Base-by-base conservation (phyloP, 2,797 vertebrate species). In the Spea hammondii region DNA sequence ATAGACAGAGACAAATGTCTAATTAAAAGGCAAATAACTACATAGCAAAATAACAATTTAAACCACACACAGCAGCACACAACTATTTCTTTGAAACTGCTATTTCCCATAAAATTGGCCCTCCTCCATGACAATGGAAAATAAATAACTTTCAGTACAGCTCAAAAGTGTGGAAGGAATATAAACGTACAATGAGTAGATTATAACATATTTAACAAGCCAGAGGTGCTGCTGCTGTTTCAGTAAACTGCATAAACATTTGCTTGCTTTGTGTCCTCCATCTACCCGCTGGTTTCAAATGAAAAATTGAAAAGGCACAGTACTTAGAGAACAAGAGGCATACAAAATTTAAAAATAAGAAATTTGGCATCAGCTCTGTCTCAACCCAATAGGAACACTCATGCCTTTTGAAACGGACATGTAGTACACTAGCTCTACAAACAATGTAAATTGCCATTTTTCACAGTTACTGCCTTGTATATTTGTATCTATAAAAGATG, bases 241-340 rank as follows among this genome's bases (percentile, higher is more conserved):
- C 17, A 57, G 6, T 13, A 11, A 53, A 32, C 13, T 65, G 12
- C 73, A 75, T 59, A 45, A 6, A 59, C 6, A 8, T 59, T 4
- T 72, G 32, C 53, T 72, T 72, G 44, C 11, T n/a, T 72, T 55
- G 44, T 12, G 59, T 72, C 57, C 7, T n/a, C 57, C 57, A 12
- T 59, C 57, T n/a, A 59, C 57, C 57, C n/a, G 57, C 57, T 59
- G 57, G 8, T 59, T 59, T 7, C n/a, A n/a, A 59, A 59, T 59
- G n/a, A 59, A 54, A 59, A 59, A 10, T 59, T 10, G n/a, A 10
- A 59, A 59, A 59, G 57, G 7, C 57, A 59, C n/a, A n/a, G 57
- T 5, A 59, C n/a, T 59, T 59, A 59, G 8, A 59, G n/a, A 59
- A 59, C 57, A 59, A 59, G 57, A 59, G 11, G 5, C 5, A 12